Base-by-base conservation (phyloP, 2,797 vertebrate species). In the Parotocinclus haroldoi region DNA sequence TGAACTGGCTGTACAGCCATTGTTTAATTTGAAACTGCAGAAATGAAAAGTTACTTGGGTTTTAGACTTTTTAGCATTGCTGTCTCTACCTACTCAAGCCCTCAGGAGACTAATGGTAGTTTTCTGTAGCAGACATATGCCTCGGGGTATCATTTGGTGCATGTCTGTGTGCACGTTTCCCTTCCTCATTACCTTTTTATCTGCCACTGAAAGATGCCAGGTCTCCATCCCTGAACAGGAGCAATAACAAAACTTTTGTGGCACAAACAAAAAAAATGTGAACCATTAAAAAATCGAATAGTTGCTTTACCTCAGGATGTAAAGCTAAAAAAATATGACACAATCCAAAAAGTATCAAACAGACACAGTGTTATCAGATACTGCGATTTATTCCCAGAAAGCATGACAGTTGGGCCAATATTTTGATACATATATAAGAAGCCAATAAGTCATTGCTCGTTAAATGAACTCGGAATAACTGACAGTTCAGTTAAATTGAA, bases 41-140 rank as follows among this genome's bases (percentile, higher is more conserved):
- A 90, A 89, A 87, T 85, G 87, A 27, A 27, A 2, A 27, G 27
- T 27, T 27, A 27, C 27, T 27, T 78, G 76, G 80, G 75, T 84
- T 87, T 86, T 81, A 89, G 89, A 92, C 90, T 88, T 87, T 27
- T 89, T 89, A 86, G 86, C 86, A 88, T 77, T 88, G 81, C 63
- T 81, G 72, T 80, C 14, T 4, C 61, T 10, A 80, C 78, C 75
- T 84, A 27, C 27, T 82, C 80, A 51, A 80, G 71, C 81, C 79
- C 74, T 68, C 40, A 14, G 42, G n/a, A 76, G 76, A 81, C 81
- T 83, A 85, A 86, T 78, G 84, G 82, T 71, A 7, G 60, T 73
- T 58, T 79, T 77, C 76, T 79, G 79, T 73, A 76, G 70, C 81
- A 83, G 27, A 60, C 65, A 52, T 61, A 62, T 53, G 58, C 59